phyloP scores from a whole-genome alignment of 2,113 vertebrate species.

The Calypte anna region DNA sequence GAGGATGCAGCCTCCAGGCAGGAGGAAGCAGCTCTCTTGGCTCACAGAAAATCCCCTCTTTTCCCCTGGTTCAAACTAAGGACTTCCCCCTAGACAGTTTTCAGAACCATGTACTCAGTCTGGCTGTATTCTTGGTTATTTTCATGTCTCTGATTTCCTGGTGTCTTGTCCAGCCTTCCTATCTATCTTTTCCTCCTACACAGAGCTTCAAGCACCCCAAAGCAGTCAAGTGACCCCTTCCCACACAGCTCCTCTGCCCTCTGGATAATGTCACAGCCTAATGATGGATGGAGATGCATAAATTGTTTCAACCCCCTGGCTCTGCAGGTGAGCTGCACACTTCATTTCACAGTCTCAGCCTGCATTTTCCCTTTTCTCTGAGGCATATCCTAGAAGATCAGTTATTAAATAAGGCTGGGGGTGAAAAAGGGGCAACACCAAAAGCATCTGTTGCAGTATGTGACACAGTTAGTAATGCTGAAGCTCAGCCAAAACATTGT shows the following conservation, averaged over 20 bases:
- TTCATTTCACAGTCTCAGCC: background rate
- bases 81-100: background rate
- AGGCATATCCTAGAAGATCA: background rate
- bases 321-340: background rate
- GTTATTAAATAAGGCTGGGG: background rate
- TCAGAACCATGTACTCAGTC: background rate
- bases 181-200: background rate
- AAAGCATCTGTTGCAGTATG: fast-evolving
- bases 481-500: background rate
- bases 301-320: background rate
- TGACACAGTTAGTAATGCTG: background rate
- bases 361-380: background rate
- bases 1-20: background rate
- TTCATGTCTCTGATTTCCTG: background rate
- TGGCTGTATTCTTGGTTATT: background rate
- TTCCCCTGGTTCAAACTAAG: background rate
- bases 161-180: background rate
- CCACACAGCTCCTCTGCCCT: fast-evolving
- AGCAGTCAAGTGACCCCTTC: background rate
- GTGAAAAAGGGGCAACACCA: background rate
- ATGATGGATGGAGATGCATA: background rate
- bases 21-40: background rate
- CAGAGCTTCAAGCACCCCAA: background rate
- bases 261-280: background rate
- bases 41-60: background rate